Percentiles rank a stretch among this genome's conserved stretches.
Evolutionary conservation across 2,888 invertebrate genomes (phyloP).

Genomic region (Pogonocherus hispidulus): DNA sequence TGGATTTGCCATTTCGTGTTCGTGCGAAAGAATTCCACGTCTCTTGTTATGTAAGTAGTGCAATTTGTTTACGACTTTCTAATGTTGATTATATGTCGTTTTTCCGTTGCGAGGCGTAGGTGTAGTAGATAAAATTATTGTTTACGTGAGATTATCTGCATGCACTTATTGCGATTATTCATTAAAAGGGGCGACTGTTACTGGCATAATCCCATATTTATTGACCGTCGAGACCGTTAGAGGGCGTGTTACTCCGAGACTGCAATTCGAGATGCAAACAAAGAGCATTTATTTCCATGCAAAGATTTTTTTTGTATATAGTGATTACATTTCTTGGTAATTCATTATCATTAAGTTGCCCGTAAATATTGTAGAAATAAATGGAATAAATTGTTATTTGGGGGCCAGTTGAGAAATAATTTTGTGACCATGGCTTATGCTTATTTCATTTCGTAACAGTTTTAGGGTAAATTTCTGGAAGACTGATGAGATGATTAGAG

Average conservation of each 20-base stretch:
- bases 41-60: background rate
- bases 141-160: background rate
- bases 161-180: background rate
- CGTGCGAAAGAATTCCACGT: background rate
- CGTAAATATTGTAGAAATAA: no score
- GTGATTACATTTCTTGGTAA: no score
- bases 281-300: no score
- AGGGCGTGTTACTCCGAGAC: background rate
- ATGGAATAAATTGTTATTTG: no score
- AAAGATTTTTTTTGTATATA: no score
- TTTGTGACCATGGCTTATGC: no score
- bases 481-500: no score
- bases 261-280: background rate
- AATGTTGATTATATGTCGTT: background rate
- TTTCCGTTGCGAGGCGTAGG: conserved; percentile 1
- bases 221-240: background rate
- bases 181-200: background rate
- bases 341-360: no score
- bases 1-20: background rate
- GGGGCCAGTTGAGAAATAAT: no score
- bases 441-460: no score
- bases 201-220: background rate
- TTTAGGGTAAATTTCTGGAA: no score
- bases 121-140: background rate
- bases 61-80: conserved; percentile 11